Conservation (phyloP, 2,797 vertebrate species). For the Alca torda region DNA sequence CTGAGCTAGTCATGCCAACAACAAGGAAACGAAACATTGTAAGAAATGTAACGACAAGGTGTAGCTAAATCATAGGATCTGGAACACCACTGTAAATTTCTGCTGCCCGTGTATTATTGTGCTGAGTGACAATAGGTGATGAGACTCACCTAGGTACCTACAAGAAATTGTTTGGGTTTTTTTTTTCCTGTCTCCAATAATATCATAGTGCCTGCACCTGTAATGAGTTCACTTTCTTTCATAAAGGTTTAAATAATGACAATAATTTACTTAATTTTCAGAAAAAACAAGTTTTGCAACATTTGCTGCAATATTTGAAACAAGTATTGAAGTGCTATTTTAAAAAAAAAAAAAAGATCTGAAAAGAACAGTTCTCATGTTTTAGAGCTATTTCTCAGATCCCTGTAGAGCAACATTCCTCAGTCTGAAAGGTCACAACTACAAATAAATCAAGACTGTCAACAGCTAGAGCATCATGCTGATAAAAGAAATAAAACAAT, state of each 20-base stretch:
- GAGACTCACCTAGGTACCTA: not conserved
- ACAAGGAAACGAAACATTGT: not conserved
- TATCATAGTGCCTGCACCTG: not conserved
- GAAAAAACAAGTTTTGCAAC: not conserved
- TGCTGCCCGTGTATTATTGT: not conserved
- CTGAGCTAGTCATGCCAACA: not conserved
- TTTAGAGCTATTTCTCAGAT: not conserved
- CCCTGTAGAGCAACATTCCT: not conserved
- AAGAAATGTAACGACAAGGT: not conserved
- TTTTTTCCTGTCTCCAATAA: not conserved
- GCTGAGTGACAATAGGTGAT: not conserved
- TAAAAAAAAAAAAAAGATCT: not conserved
- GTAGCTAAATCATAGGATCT: not conserved
- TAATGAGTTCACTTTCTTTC: not conserved
- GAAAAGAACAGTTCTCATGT: not conserved
- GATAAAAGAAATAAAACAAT: slow-evolving; percentile 23
- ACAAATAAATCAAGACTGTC: slow-evolving; percentile 10
- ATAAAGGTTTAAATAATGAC: not conserved
- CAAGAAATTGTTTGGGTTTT: rapidly evolving
- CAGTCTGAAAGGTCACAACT: slow-evolving; percentile 4
- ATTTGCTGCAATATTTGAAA: not conserved
- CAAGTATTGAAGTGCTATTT: not conserved
- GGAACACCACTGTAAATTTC: not conserved
- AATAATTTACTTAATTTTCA: not conserved
- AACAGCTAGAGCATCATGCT: not conserved